Conservation (phyloP, 2,113 vertebrate genomes). For the Ailurus styani region DNA sequence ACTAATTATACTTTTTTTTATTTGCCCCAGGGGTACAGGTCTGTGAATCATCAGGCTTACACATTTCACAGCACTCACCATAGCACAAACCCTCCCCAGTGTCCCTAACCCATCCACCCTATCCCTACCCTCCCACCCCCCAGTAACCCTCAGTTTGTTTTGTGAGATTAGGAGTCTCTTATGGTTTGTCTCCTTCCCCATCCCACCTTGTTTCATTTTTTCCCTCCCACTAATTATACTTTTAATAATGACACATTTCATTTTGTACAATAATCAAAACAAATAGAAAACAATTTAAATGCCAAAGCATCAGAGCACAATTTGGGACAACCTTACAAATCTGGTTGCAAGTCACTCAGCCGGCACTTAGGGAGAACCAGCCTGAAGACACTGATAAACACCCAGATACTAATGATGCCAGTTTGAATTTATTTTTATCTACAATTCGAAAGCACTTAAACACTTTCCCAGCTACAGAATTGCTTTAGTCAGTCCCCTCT, state of each 20-base stretch:
- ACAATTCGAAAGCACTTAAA: slow-evolving; percentile 40
- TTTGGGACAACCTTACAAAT: neutral
- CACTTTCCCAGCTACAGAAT: neutral
- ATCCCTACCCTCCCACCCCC: too few species aligned
- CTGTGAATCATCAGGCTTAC: too few species aligned
- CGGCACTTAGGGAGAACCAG: neutral
- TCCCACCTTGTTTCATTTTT: too few species aligned
- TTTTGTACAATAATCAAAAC: slow-evolving; percentile 26
- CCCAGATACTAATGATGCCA: neutral
- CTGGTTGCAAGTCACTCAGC: neutral
- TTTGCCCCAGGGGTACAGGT: too few species aligned
- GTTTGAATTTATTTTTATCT: slow-evolving; percentile 26
- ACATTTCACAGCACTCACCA: too few species aligned
- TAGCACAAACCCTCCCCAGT: too few species aligned
- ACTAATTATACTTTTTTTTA: neutral
- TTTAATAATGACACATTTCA: slow-evolving; percentile 3
- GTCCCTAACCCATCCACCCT: too few species aligned
- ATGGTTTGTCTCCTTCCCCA: too few species aligned
- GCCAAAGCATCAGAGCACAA: neutral
- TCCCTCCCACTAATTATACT: neutral
- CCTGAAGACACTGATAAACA: neutral
- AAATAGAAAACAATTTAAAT: slow-evolving; percentile 36
- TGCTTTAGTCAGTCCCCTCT: slow-evolving; percentile 54
- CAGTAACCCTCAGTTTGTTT: too few species aligned
- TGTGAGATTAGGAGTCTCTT: too few species aligned